Evolutionary conservation across 2,797 vertebrate genomes (phyloP).

Genomic region (Emys orbicularis): DNA sequence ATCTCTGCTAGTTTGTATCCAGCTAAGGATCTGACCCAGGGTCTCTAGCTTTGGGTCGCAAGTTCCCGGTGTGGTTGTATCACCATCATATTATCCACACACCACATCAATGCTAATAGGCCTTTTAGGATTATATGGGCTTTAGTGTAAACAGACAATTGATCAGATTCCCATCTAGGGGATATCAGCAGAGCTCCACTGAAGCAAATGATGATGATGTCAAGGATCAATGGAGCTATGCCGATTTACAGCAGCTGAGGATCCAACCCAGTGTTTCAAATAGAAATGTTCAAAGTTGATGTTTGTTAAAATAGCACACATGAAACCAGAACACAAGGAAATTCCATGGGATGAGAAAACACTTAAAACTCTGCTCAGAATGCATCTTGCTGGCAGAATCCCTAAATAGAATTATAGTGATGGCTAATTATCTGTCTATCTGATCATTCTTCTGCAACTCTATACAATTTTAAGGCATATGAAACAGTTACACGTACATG

Average conservation of each 20-base stretch:
- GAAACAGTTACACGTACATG: neutral
- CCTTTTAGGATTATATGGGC: neutral
- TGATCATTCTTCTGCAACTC: no score
- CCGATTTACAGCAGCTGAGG: fast-evolving
- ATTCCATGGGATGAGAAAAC: neutral
- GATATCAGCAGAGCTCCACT: neutral
- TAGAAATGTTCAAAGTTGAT: neutral
- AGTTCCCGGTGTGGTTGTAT: neutral
- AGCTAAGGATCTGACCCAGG: neutral
- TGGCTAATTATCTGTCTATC: neutral
- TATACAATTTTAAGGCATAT: neutral
- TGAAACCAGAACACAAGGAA: neutral
- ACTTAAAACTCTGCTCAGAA: neutral
- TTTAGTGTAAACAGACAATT: neutral
- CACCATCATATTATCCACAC: neutral
- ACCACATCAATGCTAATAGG: neutral
- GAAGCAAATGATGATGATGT: neutral
- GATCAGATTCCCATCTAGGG: neutral
- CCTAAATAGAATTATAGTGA: fast-evolving
- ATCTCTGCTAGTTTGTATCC: neutral
- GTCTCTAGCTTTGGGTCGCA: fast-evolving
- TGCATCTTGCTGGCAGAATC: fast-evolving
- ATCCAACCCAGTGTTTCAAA: fast-evolving
- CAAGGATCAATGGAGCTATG: fast-evolving
- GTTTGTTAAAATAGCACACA: neutral